These are phyloP conservation scores for Rhinophrynus dorsalis DNA, from an alignment of 2,797 vertebrate species.

Conservation along the genomic window DNA sequence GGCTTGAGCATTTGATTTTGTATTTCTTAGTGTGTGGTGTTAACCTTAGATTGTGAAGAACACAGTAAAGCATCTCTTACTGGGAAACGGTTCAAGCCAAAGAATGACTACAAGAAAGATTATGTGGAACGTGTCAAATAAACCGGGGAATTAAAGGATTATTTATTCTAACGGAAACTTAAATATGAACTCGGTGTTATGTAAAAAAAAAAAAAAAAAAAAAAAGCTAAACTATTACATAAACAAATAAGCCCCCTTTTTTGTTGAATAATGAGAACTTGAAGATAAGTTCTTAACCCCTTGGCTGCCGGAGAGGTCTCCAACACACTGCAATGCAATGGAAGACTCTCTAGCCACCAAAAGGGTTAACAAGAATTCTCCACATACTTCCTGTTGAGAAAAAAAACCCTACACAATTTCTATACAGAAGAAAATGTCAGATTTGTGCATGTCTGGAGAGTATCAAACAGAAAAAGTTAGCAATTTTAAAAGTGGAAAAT, in stretches of 20 bases:
- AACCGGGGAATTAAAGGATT: slow-evolving; percentile 34
- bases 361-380: slow-evolving; percentile 23
- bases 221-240: not conserved
- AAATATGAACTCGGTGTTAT: slow-evolving; percentile 15
- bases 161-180: slow-evolving; percentile 35
- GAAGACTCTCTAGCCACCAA: too few relatives aligned
- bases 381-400: slow-evolving; percentile 9
- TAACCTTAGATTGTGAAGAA: slow-evolving; percentile 37
- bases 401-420: not conserved
- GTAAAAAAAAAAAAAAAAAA: slow-evolving; percentile 19
- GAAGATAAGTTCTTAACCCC: slow-evolving; percentile 11
- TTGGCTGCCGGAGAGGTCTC: too few relatives aligned
- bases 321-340: too few relatives aligned
- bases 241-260: not conserved
- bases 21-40: slow-evolving; percentile 23
- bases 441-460: slow-evolving; percentile 22
- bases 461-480: not conserved
- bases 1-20: slow-evolving; percentile 34
- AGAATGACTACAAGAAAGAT: slow-evolving; percentile 36
- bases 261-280: slow-evolving; percentile 2
- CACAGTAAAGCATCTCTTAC: slow-evolving; percentile 19
- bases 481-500: slow-evolving; percentile 26
- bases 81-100: slow-evolving; percentile 33
- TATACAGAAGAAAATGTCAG: slow-evolving; percentile 16
- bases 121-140: slow-evolving; percentile 39